These are phyloP conservation scores for Himalopsyche tibetana DNA, from an alignment of 2,888 invertebrate species.

Conservation along the genomic window DNA sequence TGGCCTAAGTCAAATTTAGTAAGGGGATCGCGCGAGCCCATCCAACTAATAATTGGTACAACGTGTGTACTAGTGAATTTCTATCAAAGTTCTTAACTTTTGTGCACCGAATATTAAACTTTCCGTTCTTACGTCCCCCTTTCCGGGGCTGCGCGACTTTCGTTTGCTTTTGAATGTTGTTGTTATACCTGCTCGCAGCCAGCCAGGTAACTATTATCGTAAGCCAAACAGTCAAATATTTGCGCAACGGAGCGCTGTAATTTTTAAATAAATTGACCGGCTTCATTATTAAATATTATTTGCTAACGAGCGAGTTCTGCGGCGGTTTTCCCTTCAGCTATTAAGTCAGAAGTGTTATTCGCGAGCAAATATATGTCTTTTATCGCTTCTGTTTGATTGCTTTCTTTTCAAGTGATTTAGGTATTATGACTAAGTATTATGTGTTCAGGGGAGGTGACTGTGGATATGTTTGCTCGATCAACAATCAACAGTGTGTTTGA, in stretches of 20 bases:
- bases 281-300: constrained; percentile 74
- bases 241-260: constrained; percentile 77
- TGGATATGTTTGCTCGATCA: constrained; percentile 61
- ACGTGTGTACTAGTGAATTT: too few species aligned
- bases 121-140: background rate
- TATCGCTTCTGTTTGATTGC: constrained; percentile 61
- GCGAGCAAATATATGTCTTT: constrained; percentile 49
- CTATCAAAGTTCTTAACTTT: too few species aligned
- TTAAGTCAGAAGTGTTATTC: constrained; percentile 33
- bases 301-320: constrained; percentile 52
- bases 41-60: too few species aligned
- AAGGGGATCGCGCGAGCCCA: too few species aligned
- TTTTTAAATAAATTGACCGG: constrained; percentile 80
- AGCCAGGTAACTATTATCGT: constrained; percentile 78
- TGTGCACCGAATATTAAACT: background rate
- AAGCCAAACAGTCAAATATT: constrained; percentile 79
- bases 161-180: constrained; percentile 12
- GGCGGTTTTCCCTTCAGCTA: background rate
- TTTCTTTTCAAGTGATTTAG: constrained; percentile 61
- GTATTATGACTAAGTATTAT: constrained; percentile 57
- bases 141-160: constrained; percentile 7
- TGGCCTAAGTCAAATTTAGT: too few species aligned
- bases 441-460: constrained; percentile 47
- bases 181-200: constrained; percentile 37
- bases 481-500: constrained; percentile 63